Conservation (phyloP, 2,888 invertebrate species). For the Colletes collaris region DNA sequence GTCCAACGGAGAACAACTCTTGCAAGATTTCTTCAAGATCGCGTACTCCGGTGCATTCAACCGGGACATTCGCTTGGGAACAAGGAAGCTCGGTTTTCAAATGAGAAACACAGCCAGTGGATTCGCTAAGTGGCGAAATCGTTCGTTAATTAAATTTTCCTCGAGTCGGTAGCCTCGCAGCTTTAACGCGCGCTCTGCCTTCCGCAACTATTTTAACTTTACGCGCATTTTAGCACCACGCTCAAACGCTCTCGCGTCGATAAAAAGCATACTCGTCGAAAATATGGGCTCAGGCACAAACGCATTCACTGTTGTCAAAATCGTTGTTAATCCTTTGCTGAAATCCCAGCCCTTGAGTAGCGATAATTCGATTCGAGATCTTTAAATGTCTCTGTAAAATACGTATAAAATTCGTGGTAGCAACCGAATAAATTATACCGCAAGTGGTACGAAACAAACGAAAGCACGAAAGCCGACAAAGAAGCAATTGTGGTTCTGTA, state of each 20-base stretch:
- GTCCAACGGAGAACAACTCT: neutral
- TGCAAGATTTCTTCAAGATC: constrained; percentile 1
- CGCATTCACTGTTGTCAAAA: too few species aligned
- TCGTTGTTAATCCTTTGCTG: too few species aligned
- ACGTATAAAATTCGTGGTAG: too few species aligned
- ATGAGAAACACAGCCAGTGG: constrained; percentile 22
- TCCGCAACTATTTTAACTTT: constrained; percentile 32
- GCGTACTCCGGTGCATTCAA: neutral
- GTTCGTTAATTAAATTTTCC: constrained; percentile 60
- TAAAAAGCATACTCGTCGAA: too few species aligned
- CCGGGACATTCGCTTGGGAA: constrained; percentile 26
- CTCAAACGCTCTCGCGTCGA: constrained; percentile 17
- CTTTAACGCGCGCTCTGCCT: constrained; percentile 23
- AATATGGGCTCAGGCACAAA: too few species aligned
- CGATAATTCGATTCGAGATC: neutral
- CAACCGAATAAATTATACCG: too few species aligned
- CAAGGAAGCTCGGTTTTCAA: constrained; percentile 13
- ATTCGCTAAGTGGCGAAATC: constrained; percentile 47
- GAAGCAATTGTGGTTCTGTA: too few species aligned
- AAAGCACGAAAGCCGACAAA: too few species aligned
- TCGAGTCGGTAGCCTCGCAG: constrained; percentile 27
- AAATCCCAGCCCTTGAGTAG: neutral
- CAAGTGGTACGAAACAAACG: too few species aligned
- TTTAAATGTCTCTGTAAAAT: too few species aligned
- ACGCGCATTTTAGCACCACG: constrained; percentile 35